Base-by-base conservation (phyloP, 2,797 vertebrate species). In the Diceros bicornis region DNA sequence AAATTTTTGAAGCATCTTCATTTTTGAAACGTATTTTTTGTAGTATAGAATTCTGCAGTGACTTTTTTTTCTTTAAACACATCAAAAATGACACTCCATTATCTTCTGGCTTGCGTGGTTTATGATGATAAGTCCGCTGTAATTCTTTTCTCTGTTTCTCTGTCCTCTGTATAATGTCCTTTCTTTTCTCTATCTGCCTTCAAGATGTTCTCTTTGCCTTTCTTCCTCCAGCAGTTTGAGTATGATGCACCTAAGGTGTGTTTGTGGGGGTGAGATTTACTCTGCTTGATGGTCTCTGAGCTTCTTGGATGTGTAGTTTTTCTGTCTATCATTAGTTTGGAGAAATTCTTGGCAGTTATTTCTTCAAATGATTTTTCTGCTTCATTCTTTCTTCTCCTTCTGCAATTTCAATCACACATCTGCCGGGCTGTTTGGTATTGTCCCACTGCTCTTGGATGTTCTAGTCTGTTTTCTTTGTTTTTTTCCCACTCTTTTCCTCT, bases 211-310 rank as follows among this genome's bases (percentile, higher is more conserved):
- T 32, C 29, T n/a, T 41, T 62, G 64, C 21, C 32, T 20, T 74
- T 32, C 91, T 21, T 57, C 47, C 47, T 68, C n/a, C 27, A 47
- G 17, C 2, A n/a, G 44, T 66, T 74, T 34, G 25, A 89, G 16
- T 29, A 25, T 20, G 14, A 64, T 29, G 17, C n/a, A 69, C 69
- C 34, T 55, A 1, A 6, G 8, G 13, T 13, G 0, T 8, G 27
- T 2, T 8, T 9, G 0, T 6, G 5, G 1, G 14, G 7, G 71
- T 2, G 23, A 2, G 8, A 27, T 21, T 57, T 61, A 21, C n/a
- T 34, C 77, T 55, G 50, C 13, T 50, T 84, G 4, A 1, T 41
- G 16, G 23, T 57, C 62, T 84, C 72, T 41, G 55, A 78, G 47
- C 66, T 64, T 78, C 89, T 47, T 72, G 32, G 13, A 47, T 34